phyloP scores from a whole-genome alignment of 2,797 vertebrate genomes.

The Carcharodon carcharias region DNA sequence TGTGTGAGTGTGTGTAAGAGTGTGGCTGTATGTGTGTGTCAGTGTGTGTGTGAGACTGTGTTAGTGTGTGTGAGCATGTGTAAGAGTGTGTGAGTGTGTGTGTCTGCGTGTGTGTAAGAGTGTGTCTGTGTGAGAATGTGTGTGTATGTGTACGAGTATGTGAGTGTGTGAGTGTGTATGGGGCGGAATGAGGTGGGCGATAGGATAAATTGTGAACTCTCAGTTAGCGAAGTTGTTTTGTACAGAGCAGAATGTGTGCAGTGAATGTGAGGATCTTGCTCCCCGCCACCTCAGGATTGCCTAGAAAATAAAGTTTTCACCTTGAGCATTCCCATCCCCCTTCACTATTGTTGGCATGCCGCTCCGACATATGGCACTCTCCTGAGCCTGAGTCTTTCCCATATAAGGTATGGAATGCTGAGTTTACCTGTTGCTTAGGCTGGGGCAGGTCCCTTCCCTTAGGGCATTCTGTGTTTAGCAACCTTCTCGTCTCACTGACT shows the following conservation, averaged over 20 bases:
- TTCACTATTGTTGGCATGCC: not conserved
- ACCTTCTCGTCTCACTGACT: not conserved
- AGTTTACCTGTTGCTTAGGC: not conserved
- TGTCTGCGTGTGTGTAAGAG: too few relatives aligned
- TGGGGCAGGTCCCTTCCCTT: not conserved
- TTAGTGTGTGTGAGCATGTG: too few relatives aligned
- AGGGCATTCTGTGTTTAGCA: not conserved
- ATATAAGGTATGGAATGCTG: constrained; percentile 18
- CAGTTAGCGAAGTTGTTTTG: too few relatives aligned
- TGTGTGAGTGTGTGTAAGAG: too few relatives aligned
- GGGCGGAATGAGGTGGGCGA: too few relatives aligned
- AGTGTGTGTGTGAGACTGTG: too few relatives aligned
- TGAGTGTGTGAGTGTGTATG: not conserved
- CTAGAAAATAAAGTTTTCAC: not conserved
- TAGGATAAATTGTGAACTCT: too few relatives aligned
- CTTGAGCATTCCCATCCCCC: not conserved
- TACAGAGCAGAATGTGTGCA: not conserved
- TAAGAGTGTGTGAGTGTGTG: too few relatives aligned
- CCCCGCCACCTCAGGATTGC: not conserved
- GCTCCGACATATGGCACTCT: not conserved
- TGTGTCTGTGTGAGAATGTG: too few relatives aligned
- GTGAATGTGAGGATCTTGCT: not conserved
- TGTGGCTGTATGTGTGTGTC: too few relatives aligned
- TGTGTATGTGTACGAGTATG: too few relatives aligned
- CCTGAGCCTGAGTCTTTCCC: not conserved